These are phyloP conservation scores for Papilio aristodemus DNA, from an alignment of 1,140 invertebrate species.

Conservation along the genomic window DNA sequence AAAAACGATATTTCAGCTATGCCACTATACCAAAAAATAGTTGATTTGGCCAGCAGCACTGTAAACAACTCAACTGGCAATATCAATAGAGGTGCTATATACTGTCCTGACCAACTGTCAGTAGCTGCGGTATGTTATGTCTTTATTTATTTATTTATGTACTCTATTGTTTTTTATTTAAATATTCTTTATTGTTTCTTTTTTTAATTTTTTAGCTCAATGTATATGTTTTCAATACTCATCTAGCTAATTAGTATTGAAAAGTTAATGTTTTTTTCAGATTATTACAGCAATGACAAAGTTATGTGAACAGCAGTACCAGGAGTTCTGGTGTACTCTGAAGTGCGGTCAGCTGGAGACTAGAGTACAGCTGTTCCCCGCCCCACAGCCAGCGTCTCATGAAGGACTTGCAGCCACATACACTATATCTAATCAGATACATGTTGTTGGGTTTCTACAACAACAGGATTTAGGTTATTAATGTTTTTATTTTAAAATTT, in stretches of 20 bases:
- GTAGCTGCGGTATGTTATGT: conserved; percentile 58
- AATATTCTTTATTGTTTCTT: no score
- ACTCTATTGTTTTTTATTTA: no score
- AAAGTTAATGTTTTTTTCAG: conserved; percentile 40
- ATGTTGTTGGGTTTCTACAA: conserved; percentile 71
- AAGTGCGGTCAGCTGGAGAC: conserved; percentile 75
- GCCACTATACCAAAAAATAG: conserved; percentile 80
- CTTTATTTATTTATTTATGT: conserved; percentile 13
- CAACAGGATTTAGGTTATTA: conserved; percentile 70
- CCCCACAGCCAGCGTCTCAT: conserved; percentile 59
- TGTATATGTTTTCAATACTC: no score
- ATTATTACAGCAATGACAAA: conserved; percentile 62
- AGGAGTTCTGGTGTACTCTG: conserved; percentile 70
- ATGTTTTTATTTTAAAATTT: no score
- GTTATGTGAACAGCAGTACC: conserved; percentile 75
- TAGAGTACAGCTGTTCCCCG: conserved; percentile 69
- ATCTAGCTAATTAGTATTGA: not conserved
- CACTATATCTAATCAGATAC: conserved; percentile 64
- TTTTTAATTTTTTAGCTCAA: not conserved
- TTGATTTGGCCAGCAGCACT: conserved; percentile 82
- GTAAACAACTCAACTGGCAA: conserved; percentile 57
- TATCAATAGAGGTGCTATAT: conserved; percentile 65
- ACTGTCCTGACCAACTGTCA: conserved; percentile 69
- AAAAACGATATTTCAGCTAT: conserved; percentile 67
- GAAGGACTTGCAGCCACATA: conserved; percentile 56